phyloP scores from a whole-genome alignment of 2,113 vertebrate genomes.

The Circaetus cinerascens region DNA sequence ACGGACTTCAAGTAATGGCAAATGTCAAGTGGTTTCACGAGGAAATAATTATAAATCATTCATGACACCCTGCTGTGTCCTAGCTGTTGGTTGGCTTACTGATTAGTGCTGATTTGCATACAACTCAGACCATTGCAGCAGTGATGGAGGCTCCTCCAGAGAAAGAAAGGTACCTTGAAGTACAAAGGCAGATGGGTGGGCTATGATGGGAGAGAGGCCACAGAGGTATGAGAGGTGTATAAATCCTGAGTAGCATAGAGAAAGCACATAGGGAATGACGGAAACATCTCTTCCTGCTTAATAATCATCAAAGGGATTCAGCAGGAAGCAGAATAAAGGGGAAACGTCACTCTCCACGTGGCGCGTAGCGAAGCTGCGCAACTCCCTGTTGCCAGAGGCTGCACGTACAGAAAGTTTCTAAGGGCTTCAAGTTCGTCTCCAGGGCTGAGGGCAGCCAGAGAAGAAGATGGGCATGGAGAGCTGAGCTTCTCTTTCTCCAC shows the following conservation, averaged over 20 bases:
- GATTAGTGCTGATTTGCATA: slow-evolving; percentile 27
- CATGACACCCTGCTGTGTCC: neutral
- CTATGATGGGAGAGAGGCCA: fast-evolving
- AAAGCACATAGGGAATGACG: neutral
- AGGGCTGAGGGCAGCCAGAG: neutral
- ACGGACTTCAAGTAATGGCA: slow-evolving; percentile 61
- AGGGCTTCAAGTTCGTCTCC: neutral
- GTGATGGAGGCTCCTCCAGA: neutral
- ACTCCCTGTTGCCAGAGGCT: neutral
- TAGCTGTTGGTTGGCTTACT: slow-evolving; percentile 10
- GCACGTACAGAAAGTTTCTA: neutral
- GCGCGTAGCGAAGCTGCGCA: neutral
- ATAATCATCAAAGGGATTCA: neutral
- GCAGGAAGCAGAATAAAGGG: neutral
- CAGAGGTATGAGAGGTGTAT: neutral
- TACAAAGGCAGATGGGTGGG: neutral
- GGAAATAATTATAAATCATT: slow-evolving; percentile 58
- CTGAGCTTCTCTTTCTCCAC: neutral
- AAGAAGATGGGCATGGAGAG: neutral
- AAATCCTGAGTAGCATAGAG: neutral
- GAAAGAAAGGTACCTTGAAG: neutral
- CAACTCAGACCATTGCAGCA: neutral
- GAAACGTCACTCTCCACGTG: neutral
- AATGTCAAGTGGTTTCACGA: slow-evolving; percentile 64
- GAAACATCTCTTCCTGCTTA: neutral